Conservation (phyloP, 1,140 invertebrate species). For the Heliconius hermathena region DNA sequence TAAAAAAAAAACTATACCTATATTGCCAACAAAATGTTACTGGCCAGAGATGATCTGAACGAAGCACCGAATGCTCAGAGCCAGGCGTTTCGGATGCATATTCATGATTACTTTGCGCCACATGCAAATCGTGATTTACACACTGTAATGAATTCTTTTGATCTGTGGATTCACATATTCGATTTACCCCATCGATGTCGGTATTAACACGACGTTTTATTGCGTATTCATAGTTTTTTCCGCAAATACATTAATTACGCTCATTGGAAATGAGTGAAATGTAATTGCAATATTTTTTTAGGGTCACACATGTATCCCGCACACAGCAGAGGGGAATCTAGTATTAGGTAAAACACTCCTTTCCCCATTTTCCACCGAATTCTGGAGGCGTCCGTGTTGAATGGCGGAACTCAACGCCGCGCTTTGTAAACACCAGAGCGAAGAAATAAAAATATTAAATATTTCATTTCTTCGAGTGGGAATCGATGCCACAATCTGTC, state of each 20-base stretch:
- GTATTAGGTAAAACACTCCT: no score
- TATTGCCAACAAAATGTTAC: slow-evolving; percentile 3
- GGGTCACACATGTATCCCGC: no score
- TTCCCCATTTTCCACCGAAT: no score
- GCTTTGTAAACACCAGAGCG: no score
- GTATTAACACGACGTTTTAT: slow-evolving; percentile 70
- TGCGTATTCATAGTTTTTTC: slow-evolving; percentile 77
- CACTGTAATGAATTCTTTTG: slow-evolving; percentile 82
- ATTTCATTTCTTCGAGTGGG: no score
- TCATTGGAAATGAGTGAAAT: neutral
- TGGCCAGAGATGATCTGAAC: slow-evolving; percentile 44
- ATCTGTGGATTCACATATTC: slow-evolving; percentile 81
- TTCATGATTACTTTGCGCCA: slow-evolving; percentile 75
- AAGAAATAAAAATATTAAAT: no score
- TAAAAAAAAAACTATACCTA: neutral
- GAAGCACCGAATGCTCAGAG: slow-evolving; percentile 68
- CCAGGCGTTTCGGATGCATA: slow-evolving; percentile 75
- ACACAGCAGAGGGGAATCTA: no score
- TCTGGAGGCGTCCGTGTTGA: no score
- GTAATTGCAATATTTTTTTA: neutral
- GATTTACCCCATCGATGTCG: slow-evolving; percentile 77
- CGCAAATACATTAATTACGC: slow-evolving; percentile 8
- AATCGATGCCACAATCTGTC: no score
- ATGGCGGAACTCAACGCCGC: no score
- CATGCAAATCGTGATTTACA: slow-evolving; percentile 81